Conservation (phyloP, 2,797 vertebrate genomes). For the Coregonus sp. region DNA sequence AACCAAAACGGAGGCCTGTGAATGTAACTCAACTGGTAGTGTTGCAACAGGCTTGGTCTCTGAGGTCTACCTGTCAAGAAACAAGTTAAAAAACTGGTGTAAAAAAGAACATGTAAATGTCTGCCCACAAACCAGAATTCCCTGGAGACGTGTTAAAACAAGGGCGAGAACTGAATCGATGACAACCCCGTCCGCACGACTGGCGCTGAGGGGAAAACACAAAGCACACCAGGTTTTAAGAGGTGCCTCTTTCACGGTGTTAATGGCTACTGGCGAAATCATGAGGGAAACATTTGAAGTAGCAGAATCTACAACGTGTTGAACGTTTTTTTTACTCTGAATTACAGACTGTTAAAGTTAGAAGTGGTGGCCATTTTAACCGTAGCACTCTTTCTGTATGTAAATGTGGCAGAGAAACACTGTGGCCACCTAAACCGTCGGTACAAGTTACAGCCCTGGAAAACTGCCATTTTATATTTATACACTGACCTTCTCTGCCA, state of each 20-base stretch:
- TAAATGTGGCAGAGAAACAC: constrained; percentile 48
- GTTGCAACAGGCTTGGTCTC: constrained; percentile 52
- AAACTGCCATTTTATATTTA: constrained; percentile 51
- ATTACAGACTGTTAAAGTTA: background rate
- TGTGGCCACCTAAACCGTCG: constrained; percentile 44
- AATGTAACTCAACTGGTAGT: constrained; percentile 59
- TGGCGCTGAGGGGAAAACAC: constrained; percentile 33
- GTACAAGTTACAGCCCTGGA: constrained; percentile 48
- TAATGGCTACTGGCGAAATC: constrained; percentile 54
- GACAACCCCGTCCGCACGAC: constrained; percentile 63
- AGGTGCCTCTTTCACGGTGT: constrained; percentile 59
- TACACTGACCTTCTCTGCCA: constrained; percentile 46
- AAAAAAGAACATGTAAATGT: constrained; percentile 68
- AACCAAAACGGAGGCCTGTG: constrained; percentile 60
- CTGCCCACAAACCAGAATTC: constrained; percentile 60
- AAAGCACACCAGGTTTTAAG: constrained; percentile 50
- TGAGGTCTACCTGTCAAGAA: constrained; percentile 69
- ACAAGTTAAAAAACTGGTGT: constrained; percentile 32
- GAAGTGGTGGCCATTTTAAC: background rate
- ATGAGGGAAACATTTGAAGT: constrained; percentile 38
- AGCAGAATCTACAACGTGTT: constrained; percentile 8
- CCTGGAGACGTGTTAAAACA: constrained; percentile 71
- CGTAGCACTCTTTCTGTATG: constrained; percentile 43
- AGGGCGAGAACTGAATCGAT: constrained; percentile 70
- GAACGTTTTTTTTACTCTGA: background rate